Conservation (phyloP, 1,140 invertebrate genomes). For the Apis cerana region DNA sequence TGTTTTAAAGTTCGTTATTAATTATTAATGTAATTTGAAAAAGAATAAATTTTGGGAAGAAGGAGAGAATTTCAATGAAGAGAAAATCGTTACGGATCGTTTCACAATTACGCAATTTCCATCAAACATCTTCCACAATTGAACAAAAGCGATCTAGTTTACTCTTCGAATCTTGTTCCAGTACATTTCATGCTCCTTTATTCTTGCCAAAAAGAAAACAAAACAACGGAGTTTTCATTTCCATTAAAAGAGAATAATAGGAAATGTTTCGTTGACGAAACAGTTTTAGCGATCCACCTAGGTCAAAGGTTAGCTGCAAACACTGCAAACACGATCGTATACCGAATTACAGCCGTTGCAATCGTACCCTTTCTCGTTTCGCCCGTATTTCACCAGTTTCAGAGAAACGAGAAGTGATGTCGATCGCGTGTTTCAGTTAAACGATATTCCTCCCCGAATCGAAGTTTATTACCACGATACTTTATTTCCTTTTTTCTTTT, state of each 20-base stretch:
- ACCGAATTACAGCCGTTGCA: not conserved
- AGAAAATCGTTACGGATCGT: not conserved
- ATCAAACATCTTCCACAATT: not conserved
- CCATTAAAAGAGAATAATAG: constrained; percentile 4
- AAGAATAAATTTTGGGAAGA: too few relatives aligned
- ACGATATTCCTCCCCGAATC: constrained; percentile 14
- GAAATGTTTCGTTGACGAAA: constrained; percentile 2
- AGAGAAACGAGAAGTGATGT: not conserved
- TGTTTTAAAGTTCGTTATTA: too few relatives aligned
- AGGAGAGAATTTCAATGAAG: too few relatives aligned
- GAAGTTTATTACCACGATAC: constrained; percentile 42
- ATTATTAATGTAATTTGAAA: too few relatives aligned
- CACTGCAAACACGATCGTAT: not conserved
- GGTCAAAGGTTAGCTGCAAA: not conserved
- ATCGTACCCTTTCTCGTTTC: not conserved
- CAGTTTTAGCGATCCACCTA: not conserved
- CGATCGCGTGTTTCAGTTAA: not conserved
- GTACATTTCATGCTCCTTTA: not conserved
- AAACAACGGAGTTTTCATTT: too few relatives aligned
- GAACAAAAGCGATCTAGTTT: not conserved
- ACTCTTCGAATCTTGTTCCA: not conserved
- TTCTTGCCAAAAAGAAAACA: not conserved
- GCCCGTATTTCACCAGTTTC: constrained; percentile 6
- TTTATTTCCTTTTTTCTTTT: constrained; percentile 5
- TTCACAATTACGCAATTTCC: not conserved